These are phyloP conservation scores for Pterocles burchelli DNA, from an alignment of 2,113 vertebrate species.

Conservation along the genomic window DNA sequence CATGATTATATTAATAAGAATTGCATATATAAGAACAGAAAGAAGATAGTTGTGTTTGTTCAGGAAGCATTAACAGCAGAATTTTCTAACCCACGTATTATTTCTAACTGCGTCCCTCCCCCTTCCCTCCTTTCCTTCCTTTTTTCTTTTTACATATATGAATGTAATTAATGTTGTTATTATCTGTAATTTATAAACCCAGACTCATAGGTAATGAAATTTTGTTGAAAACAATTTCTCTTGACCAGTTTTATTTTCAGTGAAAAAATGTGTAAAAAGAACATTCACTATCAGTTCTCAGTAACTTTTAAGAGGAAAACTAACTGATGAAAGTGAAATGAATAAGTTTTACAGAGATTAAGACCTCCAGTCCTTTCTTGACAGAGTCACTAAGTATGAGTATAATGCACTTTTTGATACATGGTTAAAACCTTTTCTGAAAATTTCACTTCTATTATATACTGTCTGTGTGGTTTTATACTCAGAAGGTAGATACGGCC, in stretches of 20 bases:
- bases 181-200: neutral
- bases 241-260: neutral
- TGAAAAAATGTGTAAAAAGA: neutral
- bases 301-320: neutral
- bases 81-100: neutral
- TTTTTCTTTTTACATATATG: neutral
- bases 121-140: neutral
- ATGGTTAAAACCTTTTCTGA: neutral
- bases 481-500: neutral
- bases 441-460: neutral
- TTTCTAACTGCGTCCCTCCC: too few species aligned
- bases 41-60: neutral
- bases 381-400: neutral
- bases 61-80: neutral
- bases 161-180: neutral
- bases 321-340: neutral
- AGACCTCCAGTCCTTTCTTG: neutral
- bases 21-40: neutral
- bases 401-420: neutral
- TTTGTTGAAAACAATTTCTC: neutral
- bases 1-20: neutral
- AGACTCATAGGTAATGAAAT: neutral
- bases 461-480: neutral
- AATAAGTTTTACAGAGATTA: neutral
- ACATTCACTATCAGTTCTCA: neutral